phyloP scores from a whole-genome alignment of 2,888 invertebrate genomes.

The Pseudanteris insignis region DNA sequence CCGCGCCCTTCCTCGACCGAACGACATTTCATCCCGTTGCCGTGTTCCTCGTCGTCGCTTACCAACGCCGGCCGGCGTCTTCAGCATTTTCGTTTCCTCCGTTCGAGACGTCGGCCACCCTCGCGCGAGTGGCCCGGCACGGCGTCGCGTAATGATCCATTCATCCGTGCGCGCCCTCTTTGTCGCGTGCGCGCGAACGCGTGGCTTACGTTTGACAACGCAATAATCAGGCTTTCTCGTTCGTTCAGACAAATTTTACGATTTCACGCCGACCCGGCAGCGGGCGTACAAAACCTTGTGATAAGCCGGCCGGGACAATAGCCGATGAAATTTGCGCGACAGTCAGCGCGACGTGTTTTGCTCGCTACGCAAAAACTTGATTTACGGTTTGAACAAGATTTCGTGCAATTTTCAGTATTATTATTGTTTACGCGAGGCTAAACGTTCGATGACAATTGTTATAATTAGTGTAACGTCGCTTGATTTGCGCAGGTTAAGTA shows the following conservation, averaged over 20 bases:
- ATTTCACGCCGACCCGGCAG: conserved; percentile 27
- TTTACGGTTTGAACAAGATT: too few species aligned
- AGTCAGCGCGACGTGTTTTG: too few species aligned
- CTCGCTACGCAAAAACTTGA: too few species aligned
- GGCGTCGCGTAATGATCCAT: conserved; percentile 39
- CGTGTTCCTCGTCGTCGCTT: conserved; percentile 24
- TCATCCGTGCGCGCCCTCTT: conserved; percentile 20
- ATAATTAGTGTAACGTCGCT: too few species aligned
- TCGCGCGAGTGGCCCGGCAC: conserved; percentile 8
- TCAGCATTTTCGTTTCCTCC: conserved; percentile 34
- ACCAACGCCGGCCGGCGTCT: conserved; percentile 22
- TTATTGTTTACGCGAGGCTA: too few species aligned
- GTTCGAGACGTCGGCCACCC: conserved; percentile 15
- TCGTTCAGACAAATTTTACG: conserved; percentile 27
- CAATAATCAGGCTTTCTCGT: conserved; percentile 17
- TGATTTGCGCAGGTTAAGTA: too few species aligned
- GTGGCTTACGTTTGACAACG: conserved; percentile 23
- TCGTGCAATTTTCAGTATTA: too few species aligned
- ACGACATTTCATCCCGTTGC: conserved; percentile 35
- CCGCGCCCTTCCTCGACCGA: conserved; percentile 29
- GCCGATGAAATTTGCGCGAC: conserved; percentile 1
- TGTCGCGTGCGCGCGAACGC: too few species aligned
- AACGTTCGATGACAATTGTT: too few species aligned
- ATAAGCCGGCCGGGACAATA: conserved; percentile 9
- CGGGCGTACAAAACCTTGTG: conserved; percentile 3